Evolutionary conservation across 2,113 vertebrate species (phyloP), one percentile per base, ranked within the genome.

Genomic region (Nannospalax galili): DNA sequence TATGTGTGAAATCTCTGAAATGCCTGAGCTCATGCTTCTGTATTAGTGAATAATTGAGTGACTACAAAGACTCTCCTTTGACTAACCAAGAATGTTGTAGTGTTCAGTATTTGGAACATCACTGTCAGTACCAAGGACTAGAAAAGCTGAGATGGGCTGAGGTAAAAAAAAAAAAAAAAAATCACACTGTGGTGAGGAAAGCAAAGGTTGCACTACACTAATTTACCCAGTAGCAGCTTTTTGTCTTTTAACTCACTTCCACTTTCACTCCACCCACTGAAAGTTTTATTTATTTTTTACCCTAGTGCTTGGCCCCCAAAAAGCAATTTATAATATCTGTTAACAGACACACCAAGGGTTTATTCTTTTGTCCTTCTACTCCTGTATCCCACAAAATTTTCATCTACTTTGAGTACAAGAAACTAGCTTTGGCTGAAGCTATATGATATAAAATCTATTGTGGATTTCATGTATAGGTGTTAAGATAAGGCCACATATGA

Each of bases 1-100:
- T 81, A 67, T 67, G 15, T 77, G 65, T 16, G 30, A 90, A 90
- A 94, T 79, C 24, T 92, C 79, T 77, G 58, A 93, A 94, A 91
- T 82, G 32, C 35, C 28, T 80, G 22, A 64, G 19, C 73, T 95
- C n/a, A 72, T 30, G 37, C n/a, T 95, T 19, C 5, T 91, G 14
- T 10, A 45, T 72, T 90, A 84, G 42, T n/a, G 92, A 92, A 30
- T 64, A 87, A 56, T 42, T 72, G 73, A 78, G 35, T 84, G 24
- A 74, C 37, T 77, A 87, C 17, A 37, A 88, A 48, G 56, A 93
- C 37, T 78, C 60, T 88, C 48, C 65, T 78, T 96, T 81, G 75
- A 17, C 20, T 96, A 93, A 92, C 35, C 37, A 90, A 20, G 35
- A 5, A 16, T 37, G 30, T 64, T n/a, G 45, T 12, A 62, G 32